A percentile compares a stretch with the other conserved stretches of the same genome.
Conservation (phyloP, 2,888 invertebrate species). For the Glyphotaelius pellucidus region DNA sequence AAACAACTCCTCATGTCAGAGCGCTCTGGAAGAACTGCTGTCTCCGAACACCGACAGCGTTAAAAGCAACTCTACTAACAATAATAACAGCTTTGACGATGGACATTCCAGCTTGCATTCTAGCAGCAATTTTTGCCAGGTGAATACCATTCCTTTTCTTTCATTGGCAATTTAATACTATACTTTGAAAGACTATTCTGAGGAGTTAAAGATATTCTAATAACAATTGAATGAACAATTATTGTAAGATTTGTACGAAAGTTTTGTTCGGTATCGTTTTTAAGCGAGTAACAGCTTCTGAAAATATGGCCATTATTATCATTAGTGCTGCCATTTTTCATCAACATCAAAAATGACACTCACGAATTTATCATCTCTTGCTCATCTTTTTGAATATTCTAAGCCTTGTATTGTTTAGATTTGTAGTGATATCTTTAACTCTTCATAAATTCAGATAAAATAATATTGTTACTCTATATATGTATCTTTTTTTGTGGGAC, state of each 20-base stretch:
- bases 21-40: conserved; percentile 68
- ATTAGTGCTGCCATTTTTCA: not conserved
- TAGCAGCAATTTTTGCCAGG: conserved; percentile 62
- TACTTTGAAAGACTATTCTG: not conserved
- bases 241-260: not conserved
- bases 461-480: not conserved
- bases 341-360: no score
- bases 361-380: no score
- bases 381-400: not conserved
- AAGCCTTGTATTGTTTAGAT: not conserved
- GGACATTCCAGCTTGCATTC: conserved; percentile 50
- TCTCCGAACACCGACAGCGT: conserved; percentile 62
- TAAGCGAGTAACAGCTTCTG: not conserved
- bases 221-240: not conserved
- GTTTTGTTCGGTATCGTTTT: not conserved
- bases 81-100: conserved; percentile 61
- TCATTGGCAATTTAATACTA: not conserved
- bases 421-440: conserved; percentile 2
- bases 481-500: not conserved
- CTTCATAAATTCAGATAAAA: not conserved
- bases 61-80: conserved; percentile 61
- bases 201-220: not conserved
- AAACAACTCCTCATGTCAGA: conserved; percentile 64
- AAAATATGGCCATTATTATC: not conserved
- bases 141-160: conserved; percentile 51